A percentile compares a stretch with the other conserved stretches of the same genome.
These are phyloP conservation scores for Carassius gibelio DNA, from an alignment of 2,113 vertebrate genomes.

Conservation along the genomic window DNA sequence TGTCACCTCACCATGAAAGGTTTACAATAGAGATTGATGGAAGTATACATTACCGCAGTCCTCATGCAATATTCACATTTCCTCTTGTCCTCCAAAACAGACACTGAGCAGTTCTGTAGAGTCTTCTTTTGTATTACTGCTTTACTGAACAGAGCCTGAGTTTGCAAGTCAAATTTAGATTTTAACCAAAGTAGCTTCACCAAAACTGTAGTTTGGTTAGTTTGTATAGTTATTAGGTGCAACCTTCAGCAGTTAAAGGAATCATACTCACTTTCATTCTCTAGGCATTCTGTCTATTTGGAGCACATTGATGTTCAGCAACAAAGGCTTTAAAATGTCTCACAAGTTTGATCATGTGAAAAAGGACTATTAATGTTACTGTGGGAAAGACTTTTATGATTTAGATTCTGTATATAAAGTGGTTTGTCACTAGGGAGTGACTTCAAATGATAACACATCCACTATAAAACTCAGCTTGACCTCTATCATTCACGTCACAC, in stretches of 20 bases:
- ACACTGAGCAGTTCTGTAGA: not conserved
- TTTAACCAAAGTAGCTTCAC: not conserved
- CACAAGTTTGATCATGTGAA: not conserved
- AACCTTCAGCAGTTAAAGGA: not conserved
- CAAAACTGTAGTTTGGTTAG: not conserved
- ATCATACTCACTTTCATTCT: not conserved
- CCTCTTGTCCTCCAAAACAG: not conserved
- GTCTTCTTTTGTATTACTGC: not conserved
- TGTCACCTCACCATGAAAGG: constrained; percentile 10
- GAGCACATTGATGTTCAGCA: not conserved
- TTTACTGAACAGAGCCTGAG: not conserved
- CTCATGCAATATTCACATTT: not conserved
- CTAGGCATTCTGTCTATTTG: no score
- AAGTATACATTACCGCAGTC: not conserved
- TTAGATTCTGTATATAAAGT: not conserved
- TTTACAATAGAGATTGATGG: constrained; percentile 33
- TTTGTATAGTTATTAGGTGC: not conserved
- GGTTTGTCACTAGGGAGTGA: not conserved
- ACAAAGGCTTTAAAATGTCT: not conserved
- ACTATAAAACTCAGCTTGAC: not conserved
- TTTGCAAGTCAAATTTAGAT: not conserved
- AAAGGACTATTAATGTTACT: not conserved
- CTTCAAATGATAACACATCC: not conserved
- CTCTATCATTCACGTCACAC: not conserved
- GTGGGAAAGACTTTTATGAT: not conserved